Percentiles rank a stretch among this genome's conserved stretches.
These are phyloP conservation scores for Hylaeus volcanicus DNA, from an alignment of 1,140 invertebrate genomes.

Conservation along the genomic window DNA sequence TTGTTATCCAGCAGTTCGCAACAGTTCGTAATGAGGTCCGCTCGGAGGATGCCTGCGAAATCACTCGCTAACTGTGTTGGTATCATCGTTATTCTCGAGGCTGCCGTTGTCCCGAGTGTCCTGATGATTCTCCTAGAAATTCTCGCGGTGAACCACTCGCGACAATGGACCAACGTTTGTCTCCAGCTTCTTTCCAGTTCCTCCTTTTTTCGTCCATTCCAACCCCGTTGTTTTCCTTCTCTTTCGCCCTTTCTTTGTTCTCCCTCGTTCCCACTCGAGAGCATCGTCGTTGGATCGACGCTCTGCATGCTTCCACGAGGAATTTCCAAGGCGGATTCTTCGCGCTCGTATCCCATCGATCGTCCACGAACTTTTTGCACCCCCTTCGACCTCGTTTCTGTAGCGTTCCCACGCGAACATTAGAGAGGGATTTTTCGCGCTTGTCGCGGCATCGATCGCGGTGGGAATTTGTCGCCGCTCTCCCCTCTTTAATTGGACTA, in stretches of 20 bases:
- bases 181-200: not conserved
- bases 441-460: not conserved
- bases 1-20: slow-evolving; percentile 11
- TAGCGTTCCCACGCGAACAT: not conserved
- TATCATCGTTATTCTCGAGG: slow-evolving; percentile 35
- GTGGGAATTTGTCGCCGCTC: too few species aligned
- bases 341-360: slow-evolving; percentile 14
- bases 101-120: not conserved
- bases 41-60: slow-evolving; percentile 22
- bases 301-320: slow-evolving; percentile 9
- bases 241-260: not conserved
- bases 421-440: not conserved
- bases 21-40: slow-evolving; percentile 29
- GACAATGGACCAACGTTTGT: slow-evolving; percentile 26
- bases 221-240: not conserved
- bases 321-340: slow-evolving; percentile 25
- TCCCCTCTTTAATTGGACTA: not conserved
- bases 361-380: slow-evolving; percentile 5
- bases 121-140: slow-evolving; percentile 16
- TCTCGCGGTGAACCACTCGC: slow-evolving; percentile 23
- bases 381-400: not conserved
- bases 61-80: slow-evolving; percentile 29
- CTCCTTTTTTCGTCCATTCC: not conserved
- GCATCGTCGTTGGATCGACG: slow-evolving; percentile 1
- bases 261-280: not conserved